Conservation (phyloP, 2,888 invertebrate species). For the Amblyjoppa fuscipennis region DNA sequence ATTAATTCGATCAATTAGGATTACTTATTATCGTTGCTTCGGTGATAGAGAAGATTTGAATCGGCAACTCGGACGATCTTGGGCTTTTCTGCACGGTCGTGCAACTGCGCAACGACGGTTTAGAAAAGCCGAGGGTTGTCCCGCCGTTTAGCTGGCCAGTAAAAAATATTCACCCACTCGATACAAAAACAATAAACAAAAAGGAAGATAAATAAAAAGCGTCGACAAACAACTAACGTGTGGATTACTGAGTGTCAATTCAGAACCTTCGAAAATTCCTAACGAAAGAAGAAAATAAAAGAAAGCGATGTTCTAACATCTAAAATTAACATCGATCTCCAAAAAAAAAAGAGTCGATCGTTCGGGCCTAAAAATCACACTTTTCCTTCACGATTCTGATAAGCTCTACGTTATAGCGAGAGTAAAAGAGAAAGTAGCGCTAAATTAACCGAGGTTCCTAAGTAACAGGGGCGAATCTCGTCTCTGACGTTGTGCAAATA, state of each 20-base stretch:
- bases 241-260: slow-evolving; percentile 21
- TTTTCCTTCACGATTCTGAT: slow-evolving; percentile 38
- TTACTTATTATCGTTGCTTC: slow-evolving; percentile 5
- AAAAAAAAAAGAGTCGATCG: slow-evolving; percentile 19
- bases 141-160: slow-evolving; percentile 3
- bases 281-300: neutral
- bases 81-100: slow-evolving; percentile 39
- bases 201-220: neutral
- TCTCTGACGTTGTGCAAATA: slow-evolving; percentile 35
- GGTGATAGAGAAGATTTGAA: slow-evolving; percentile 24
- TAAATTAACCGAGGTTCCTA: slow-evolving; percentile 54
- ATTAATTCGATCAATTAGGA: slow-evolving; percentile 39
- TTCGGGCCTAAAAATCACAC: slow-evolving; percentile 52
- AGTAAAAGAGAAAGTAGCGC: slow-evolving; percentile 27
- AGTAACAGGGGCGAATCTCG: slow-evolving; percentile 57
- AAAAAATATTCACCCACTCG: slow-evolving; percentile 1
- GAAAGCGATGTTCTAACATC: neutral
- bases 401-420: slow-evolving; percentile 19
- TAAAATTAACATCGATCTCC: neutral
- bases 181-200: slow-evolving; percentile 7
- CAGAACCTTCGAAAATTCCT: neutral
- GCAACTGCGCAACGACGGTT: slow-evolving; percentile 24
- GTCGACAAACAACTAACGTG: neutral
- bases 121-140: slow-evolving; percentile 53
- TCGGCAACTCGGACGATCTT: slow-evolving; percentile 51